Evolutionary conservation across 2,113 vertebrate genomes (phyloP).

Genomic region (Labeo catla): DNA sequence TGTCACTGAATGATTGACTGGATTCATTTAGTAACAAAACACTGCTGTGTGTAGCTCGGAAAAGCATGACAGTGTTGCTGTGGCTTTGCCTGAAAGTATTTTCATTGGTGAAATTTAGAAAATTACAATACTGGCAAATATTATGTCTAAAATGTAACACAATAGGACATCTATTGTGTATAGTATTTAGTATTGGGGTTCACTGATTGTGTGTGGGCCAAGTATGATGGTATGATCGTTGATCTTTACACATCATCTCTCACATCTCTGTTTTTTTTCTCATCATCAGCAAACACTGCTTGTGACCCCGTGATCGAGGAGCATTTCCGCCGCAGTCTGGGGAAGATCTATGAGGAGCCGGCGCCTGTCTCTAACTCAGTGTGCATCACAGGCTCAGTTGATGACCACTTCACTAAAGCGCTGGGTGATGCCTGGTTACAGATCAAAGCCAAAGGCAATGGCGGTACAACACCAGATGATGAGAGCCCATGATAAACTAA

Average conservation of each 20-base stretch:
- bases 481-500: not conserved
- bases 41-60: too few relatives aligned
- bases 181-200: too few relatives aligned
- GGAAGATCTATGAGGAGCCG: conserved; percentile 96
- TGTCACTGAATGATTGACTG: too few relatives aligned
- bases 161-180: too few relatives aligned
- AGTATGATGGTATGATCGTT: not conserved
- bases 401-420: conserved; percentile 99
- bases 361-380: conserved; percentile 92
- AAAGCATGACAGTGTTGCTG: too few relatives aligned
- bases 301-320: conserved; percentile 98
- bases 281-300: conserved; percentile 76
- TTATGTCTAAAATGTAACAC: too few relatives aligned
- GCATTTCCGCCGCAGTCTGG: conserved; percentile 96
- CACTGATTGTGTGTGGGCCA: too few relatives aligned
- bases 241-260: too few relatives aligned
- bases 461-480: conserved; percentile 57
- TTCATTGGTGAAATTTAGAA: too few relatives aligned
- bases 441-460: conserved; percentile 96
- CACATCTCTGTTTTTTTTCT: not conserved
- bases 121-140: too few relatives aligned
- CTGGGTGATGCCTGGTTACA: conserved; percentile 97
- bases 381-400: conserved; percentile 96
- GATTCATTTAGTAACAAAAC: too few relatives aligned
- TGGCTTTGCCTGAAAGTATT: too few relatives aligned